Evolutionary conservation across 2,888 invertebrate species (phyloP).

Genomic region (Trileptium ribeirensis): DNA sequence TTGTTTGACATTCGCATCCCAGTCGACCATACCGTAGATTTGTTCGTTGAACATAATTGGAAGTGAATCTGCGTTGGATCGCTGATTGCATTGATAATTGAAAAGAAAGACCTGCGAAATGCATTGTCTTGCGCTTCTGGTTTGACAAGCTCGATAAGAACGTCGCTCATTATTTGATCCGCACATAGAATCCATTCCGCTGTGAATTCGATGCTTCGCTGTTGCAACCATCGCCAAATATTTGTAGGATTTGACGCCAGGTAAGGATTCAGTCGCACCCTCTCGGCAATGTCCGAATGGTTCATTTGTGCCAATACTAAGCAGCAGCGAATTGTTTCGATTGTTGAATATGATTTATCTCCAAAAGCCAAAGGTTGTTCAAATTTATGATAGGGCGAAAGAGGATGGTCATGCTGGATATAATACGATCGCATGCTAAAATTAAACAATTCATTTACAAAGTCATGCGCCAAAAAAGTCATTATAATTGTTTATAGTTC

Average conservation of each 20-base stretch:
- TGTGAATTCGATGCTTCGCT: not conserved
- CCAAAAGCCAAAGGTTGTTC: not conserved
- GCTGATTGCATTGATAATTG: not conserved
- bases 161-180: not conserved
- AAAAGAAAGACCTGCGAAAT: not conserved
- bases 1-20: not conserved
- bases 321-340: not conserved
- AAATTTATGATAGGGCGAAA: not conserved
- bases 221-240: not conserved
- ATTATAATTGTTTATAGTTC: too few species aligned
- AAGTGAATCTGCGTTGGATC: not conserved
- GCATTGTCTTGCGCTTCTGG: not conserved
- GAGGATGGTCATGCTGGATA: not conserved
- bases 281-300: not conserved
- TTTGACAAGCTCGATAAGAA: not conserved
- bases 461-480: too few species aligned
- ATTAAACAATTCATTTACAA: too few species aligned
- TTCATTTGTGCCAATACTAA: not conserved
- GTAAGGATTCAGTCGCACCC: not conserved
- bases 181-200: not conserved
- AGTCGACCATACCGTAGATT: not conserved
- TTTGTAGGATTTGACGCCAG: not conserved
- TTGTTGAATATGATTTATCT: not conserved
- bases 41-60: not conserved
- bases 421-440: not conserved